Evolutionary conservation across 2,797 vertebrate species (phyloP).

Genomic region (Botia almorhae): DNA sequence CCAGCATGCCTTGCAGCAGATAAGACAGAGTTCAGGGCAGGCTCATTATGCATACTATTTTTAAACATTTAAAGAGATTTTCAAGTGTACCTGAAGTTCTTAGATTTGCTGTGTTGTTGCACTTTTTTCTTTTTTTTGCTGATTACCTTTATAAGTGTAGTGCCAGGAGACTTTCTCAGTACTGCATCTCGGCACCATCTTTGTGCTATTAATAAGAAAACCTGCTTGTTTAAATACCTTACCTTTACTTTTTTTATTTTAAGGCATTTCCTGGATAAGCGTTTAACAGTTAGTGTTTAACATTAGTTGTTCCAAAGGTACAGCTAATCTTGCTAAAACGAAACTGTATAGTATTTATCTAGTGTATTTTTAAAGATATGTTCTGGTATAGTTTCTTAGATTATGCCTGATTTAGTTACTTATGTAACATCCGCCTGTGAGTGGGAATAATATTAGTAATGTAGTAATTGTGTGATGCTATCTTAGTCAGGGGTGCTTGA

Average conservation of each 20-base stretch:
- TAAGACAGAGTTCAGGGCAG: background rate
- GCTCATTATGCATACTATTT: too few relatives aligned
- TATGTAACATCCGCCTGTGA: too few relatives aligned
- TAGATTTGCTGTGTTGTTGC: background rate
- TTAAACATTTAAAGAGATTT: background rate
- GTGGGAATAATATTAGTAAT: too few relatives aligned
- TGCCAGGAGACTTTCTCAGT: background rate
- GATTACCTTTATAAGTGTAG: background rate
- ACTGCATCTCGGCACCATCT: background rate
- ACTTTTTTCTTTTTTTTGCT: too few relatives aligned
- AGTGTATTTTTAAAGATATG: too few relatives aligned
- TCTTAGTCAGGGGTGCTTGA: background rate
- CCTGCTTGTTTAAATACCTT: background rate
- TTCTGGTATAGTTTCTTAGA: background rate
- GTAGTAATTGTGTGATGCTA: background rate
- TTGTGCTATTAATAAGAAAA: background rate
- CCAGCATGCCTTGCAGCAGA: background rate
- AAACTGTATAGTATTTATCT: slow-evolving; percentile 3
- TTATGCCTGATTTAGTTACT: slow-evolving; percentile 9
- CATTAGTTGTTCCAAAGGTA: background rate
- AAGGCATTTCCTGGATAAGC: too few relatives aligned
- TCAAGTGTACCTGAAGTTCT: background rate
- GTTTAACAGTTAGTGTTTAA: slow-evolving; percentile 11
- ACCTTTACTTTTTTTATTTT: background rate
- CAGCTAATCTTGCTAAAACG: slow-evolving; percentile 21